Percentiles rank a stretch among this genome's conserved stretches.
Evolutionary conservation across 2,113 vertebrate species (phyloP).

Genomic region (Paralichthys olivaceus): DNA sequence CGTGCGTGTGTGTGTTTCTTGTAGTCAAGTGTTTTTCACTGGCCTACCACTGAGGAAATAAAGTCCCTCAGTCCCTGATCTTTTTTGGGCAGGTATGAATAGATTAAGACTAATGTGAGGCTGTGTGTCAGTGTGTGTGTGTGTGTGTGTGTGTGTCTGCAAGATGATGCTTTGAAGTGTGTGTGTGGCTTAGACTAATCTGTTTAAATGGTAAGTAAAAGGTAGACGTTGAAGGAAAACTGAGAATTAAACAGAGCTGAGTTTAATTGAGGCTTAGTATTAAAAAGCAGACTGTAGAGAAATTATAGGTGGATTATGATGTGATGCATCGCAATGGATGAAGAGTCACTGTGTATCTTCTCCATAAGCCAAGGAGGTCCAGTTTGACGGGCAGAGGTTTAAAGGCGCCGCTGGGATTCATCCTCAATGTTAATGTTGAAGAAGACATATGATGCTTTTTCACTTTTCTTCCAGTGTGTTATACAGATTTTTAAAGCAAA

Average conservation of each 20-base stretch:
- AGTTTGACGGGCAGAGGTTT: no score
- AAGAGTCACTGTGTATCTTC: not conserved
- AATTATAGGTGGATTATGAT: not conserved
- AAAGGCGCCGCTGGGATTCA: no score
- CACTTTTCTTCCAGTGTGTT: no score
- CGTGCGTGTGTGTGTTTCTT: constrained; percentile 24
- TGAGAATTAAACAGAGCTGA: constrained; percentile 32
- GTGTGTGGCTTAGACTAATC: constrained; percentile 51
- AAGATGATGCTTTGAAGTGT: constrained; percentile 19
- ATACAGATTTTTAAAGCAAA: no score
- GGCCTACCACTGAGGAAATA: constrained; percentile 55
- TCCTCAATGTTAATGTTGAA: no score
- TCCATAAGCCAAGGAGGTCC: no score
- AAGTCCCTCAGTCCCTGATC: constrained; percentile 63
- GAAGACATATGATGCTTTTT: no score
- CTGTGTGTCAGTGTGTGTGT: constrained; percentile 4
- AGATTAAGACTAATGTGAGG: constrained; percentile 58
- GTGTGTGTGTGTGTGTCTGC: constrained; percentile 4
- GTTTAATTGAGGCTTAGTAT: constrained; percentile 5
- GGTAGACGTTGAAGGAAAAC: constrained; percentile 41
- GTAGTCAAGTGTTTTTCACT: constrained; percentile 37
- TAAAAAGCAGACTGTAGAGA: not conserved
- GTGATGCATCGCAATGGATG: no score
- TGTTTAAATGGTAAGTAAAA: constrained; percentile 42
- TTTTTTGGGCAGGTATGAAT: constrained; percentile 61